These are phyloP conservation scores for Perithous albicinctus DNA, from an alignment of 2,888 invertebrate species.

Conservation along the genomic window DNA sequence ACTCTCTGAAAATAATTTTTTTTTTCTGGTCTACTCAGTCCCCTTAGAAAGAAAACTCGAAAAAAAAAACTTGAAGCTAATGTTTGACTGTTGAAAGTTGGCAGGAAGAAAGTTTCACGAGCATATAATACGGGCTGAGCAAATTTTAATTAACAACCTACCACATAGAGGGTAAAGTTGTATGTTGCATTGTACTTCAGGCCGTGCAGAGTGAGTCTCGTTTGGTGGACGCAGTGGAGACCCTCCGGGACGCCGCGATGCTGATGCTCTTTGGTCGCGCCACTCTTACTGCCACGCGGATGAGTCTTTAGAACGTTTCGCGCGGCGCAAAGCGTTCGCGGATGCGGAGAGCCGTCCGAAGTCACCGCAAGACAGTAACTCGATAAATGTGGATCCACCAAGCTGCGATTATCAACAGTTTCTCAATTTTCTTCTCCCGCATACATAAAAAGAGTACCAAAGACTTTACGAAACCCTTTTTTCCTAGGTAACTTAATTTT, in stretches of 20 bases:
- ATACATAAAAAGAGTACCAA: too few species aligned
- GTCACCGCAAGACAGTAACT: conserved; percentile 83
- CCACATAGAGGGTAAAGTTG: conserved; percentile 83
- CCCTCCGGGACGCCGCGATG: conserved; percentile 80
- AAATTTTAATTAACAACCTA: conserved; percentile 66
- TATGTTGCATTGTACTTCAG: conserved; percentile 83
- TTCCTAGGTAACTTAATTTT: too few species aligned
- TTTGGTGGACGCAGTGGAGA: conserved; percentile 81
- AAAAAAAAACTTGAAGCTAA: not conserved
- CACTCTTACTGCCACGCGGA: conserved; percentile 63
- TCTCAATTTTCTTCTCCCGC: conserved; percentile 5
- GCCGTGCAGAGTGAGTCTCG: conserved; percentile 81
- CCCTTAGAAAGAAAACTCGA: too few species aligned
- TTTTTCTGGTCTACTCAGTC: too few species aligned
- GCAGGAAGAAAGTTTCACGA: not conserved
- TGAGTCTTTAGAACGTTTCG: conserved; percentile 79
- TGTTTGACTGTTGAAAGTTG: not conserved
- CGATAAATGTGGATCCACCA: conserved; percentile 80
- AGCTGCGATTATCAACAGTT: conserved; percentile 69
- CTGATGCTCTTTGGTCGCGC: conserved; percentile 73
- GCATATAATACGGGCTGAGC: too few species aligned
- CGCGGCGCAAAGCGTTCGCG: conserved; percentile 82
- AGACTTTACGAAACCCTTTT: too few species aligned
- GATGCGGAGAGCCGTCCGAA: conserved; percentile 79
- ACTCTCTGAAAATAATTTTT: too few species aligned